Base-by-base conservation (phyloP, 2,797 vertebrate species). In the Falco cherrug region DNA sequence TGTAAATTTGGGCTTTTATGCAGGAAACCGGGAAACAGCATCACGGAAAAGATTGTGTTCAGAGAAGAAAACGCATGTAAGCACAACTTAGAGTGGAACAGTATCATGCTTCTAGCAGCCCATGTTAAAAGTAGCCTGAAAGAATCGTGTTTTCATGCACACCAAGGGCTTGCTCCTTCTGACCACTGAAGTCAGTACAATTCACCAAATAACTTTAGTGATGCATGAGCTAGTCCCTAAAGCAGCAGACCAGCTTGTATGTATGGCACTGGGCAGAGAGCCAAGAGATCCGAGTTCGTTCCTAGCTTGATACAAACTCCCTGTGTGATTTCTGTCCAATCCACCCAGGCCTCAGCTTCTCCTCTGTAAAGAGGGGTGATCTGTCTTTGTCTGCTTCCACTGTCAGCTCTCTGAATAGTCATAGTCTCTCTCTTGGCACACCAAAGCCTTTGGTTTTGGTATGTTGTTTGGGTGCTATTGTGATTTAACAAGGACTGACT, bases 1-100 rank as follows among this genome's bases (percentile, higher is more conserved):
- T 25, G 22, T 67, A 21, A 73, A 92, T 26, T 48, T 67, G 22
- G 15, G 9, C 10, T 90, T 95, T 90, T 80, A 29, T 48, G 60
- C 74, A 84, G 67, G 51, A 83, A 95, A 91, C 41, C 59, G 65
- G 61, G 82, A 89, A 94, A 83, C 28, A 95, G 41, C 75, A 93
- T 65, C 60, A 68, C 43, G 75, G 68, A 68, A 63, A 95, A 69
- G 65, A 65, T 24, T 65, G 45, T 43, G 48, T 56, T 69, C 31
- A 53, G 54, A 90, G 43, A 73, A 92, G 37, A 92, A 81, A 93
- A 86, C 28, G 24, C 33, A 47, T 16, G 25, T 51, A 76, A 83
- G 70, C 83, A 85, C 35, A 84, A 5, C 74, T 41, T 35, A 10
- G 56, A 65, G 35, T 16, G 31, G 65, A 91, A 57, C 11, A 53